Evolutionary conservation across 1,140 invertebrate genomes (phyloP), one percentile per base, ranked within the genome.

Genomic region (Drosophila sproati): DNA sequence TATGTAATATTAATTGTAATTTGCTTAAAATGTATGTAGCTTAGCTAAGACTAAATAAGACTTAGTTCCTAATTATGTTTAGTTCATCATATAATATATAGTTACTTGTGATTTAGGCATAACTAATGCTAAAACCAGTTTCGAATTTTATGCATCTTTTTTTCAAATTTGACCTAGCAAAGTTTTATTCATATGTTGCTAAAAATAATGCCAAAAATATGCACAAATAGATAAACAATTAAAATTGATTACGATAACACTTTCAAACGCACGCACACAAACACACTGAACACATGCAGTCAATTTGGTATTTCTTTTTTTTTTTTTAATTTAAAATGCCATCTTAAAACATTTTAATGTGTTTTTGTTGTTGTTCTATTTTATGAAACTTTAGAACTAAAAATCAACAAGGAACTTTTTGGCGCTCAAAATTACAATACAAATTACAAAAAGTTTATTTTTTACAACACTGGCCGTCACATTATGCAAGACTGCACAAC

Each of bases 371-470:
- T 78, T 73, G 41, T 83, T 76, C 32, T 66, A 63, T 62, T 77
- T 71, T 76, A 63, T 80, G 74, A 72, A 89, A 78, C 70, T 63
- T 80, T 86, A 90, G 74, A 91, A 90, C 80, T 88, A 83, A 88
- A 89, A 87, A 89, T 88, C 80, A 89, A 90, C 82, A 89, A 89
- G 85, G 85, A 89, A 89, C 85, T 89, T 89, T 88, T 90, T 91
- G 82, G 88, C 88, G 82, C 86, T 88, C 85, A 88, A 88, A 82
- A 90, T 80, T 90, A 80, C 70, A 81, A 85, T 90, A 82, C 68
- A 90, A 90, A 70, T 91, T 90, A 90, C 78, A 91, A 82, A 86
- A 82, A 78, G n/a, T 37, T 56, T 50, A 31, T 60, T 79, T 83
- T 82, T 61, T 89, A 89, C 85, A 88, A 88, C 69, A 77, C 73